A percentile compares a stretch with the other conserved stretches of the same genome.
Conservation (phyloP, 2,888 invertebrate species). For the Aleiodes alternator region DNA sequence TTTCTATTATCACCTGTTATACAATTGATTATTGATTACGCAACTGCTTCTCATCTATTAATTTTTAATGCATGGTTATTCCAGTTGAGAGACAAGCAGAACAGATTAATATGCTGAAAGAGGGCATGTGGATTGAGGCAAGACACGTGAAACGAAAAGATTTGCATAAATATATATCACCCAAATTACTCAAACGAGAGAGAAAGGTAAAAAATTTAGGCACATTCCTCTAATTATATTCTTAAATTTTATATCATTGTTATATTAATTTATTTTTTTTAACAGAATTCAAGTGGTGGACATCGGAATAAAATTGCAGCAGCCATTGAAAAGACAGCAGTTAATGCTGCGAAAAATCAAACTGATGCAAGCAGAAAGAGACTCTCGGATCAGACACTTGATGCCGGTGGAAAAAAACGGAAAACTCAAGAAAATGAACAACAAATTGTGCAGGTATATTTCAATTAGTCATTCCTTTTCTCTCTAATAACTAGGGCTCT, state of each 20-base stretch:
- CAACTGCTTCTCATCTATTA: neutral
- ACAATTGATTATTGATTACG: neutral
- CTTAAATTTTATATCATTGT: neutral
- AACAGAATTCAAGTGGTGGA: slow-evolving; percentile 62
- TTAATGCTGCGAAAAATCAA: slow-evolving; percentile 62
- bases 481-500: too few relatives aligned
- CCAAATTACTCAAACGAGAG: slow-evolving; percentile 83
- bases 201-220: slow-evolving; percentile 77
- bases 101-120: slow-evolving; percentile 80
- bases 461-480: too few relatives aligned
- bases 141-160: slow-evolving; percentile 91
- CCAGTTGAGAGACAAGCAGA: slow-evolving; percentile 81
- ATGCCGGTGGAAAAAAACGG: slow-evolving; percentile 62
- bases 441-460: slow-evolving; percentile 61
- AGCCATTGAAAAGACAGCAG: slow-evolving; percentile 55
- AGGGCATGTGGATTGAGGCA: slow-evolving; percentile 89
- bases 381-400: slow-evolving; percentile 62
- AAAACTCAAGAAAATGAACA: slow-evolving; percentile 59
- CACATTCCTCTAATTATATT: slow-evolving; percentile 5
- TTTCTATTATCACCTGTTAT: slow-evolving; percentile 18
- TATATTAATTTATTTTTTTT: slow-evolving; percentile 18
- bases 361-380: slow-evolving; percentile 61
- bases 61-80: slow-evolving; percentile 53
- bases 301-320: slow-evolving; percentile 64
- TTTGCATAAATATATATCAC: slow-evolving; percentile 84